phyloP scores from a whole-genome alignment of 2,113 vertebrate species.

The Myrmecophaga tridactyla region DNA sequence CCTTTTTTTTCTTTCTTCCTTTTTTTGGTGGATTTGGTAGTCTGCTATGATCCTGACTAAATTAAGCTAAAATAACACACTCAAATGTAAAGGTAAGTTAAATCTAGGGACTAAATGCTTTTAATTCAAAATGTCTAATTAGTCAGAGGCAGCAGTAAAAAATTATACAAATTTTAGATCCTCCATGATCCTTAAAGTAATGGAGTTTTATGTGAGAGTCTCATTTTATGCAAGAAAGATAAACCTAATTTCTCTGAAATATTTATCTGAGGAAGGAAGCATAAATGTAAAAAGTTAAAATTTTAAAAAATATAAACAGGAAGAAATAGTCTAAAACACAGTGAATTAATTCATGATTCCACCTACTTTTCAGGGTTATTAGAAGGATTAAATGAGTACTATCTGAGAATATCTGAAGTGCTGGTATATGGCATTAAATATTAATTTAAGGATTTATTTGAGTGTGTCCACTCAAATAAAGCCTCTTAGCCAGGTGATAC shows the following conservation, averaged over 20 bases:
- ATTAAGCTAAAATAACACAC: constrained; percentile 48
- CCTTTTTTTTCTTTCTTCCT: neutral
- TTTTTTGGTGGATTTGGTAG: neutral
- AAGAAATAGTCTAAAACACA: neutral
- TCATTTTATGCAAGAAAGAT: constrained; percentile 37
- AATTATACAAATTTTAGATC: neutral
- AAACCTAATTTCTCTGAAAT: constrained; percentile 2
- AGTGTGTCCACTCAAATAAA: neutral
- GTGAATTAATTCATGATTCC: neutral
- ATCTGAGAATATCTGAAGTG: neutral
- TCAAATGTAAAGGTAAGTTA: constrained; percentile 47
- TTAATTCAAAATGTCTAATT: neutral
- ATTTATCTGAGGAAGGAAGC: neutral
- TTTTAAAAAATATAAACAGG: neutral
- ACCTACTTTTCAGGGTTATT: neutral
- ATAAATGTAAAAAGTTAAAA: constrained; percentile 10
- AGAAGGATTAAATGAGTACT: neutral
- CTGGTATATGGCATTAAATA: neutral
- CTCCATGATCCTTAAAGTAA: neutral
- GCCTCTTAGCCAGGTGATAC: neutral
- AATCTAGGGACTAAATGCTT: neutral
- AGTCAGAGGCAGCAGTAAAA: constrained; percentile 4
- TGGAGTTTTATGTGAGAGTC: constrained; percentile 23
- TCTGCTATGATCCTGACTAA: constrained; percentile 9
- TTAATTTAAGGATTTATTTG: neutral